Evolutionary conservation across 2,797 vertebrate species (phyloP).

Genomic region (Hippopotamyrus pictus): DNA sequence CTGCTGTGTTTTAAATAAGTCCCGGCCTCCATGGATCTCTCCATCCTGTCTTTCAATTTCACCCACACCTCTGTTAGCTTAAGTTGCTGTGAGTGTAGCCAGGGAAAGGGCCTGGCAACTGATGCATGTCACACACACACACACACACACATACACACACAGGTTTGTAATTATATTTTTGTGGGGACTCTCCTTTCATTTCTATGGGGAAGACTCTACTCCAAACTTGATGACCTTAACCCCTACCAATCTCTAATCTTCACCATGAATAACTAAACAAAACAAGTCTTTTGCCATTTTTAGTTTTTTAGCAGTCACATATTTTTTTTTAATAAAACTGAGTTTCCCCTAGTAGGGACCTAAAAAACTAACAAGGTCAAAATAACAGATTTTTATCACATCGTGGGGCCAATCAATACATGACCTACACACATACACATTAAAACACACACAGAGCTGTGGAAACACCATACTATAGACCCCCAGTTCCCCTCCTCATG

Average conservation of each 20-base stretch:
- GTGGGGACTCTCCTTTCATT: not conserved
- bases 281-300: not conserved
- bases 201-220: not conserved
- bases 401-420: too few species aligned
- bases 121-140: conserved; percentile 1
- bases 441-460: not conserved
- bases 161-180: not conserved
- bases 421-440: too few species aligned
- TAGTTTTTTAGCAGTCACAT: not conserved
- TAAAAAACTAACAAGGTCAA: too few species aligned
- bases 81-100: not conserved
- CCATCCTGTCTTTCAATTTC: conserved; percentile 14
- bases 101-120: not conserved
- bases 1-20: conserved; percentile 33
- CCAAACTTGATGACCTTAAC: not conserved
- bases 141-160: not conserved
- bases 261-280: not conserved
- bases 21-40: conserved; percentile 19
- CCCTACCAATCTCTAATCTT: not conserved
- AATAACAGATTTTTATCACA: too few species aligned
- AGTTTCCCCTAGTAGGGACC: too few species aligned
- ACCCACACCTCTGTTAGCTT: conserved; percentile 37
- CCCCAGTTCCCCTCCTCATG: not conserved
- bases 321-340: not conserved
- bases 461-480: not conserved